Evolutionary conservation across 1,140 invertebrate species (phyloP).

Genomic region (Aricia agestis): DNA sequence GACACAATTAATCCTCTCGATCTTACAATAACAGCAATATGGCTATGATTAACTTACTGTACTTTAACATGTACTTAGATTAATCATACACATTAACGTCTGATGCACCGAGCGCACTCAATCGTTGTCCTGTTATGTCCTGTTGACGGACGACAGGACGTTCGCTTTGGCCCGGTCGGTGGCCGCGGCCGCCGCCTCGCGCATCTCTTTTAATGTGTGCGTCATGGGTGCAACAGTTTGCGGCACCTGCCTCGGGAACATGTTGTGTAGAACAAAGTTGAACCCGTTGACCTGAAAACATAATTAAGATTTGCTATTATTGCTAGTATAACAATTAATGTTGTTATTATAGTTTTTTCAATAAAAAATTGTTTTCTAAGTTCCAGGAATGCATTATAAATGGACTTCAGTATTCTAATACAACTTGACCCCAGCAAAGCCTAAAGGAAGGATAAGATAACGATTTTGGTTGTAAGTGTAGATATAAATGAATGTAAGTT

Average conservation of each 20-base stretch:
- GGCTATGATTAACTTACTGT: background rate
- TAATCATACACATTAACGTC: background rate
- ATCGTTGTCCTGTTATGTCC: slow-evolving; percentile 48
- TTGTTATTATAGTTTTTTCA: too few relatives aligned
- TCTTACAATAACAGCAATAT: too few relatives aligned
- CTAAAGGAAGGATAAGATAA: too few relatives aligned
- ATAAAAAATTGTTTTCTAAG: too few relatives aligned
- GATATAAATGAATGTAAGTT: too few relatives aligned
- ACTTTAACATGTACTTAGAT: background rate
- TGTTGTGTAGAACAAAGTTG: slow-evolving; percentile 84
- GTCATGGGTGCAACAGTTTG: slow-evolving; percentile 61
- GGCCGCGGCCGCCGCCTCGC: slow-evolving; percentile 85
- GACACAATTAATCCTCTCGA: too few relatives aligned
- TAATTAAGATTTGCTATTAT: slow-evolving; percentile 5
- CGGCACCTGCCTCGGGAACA: slow-evolving; percentile 78
- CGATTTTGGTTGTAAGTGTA: too few relatives aligned
- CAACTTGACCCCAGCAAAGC: too few relatives aligned
- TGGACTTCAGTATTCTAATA: too few relatives aligned
- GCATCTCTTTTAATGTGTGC: slow-evolving; percentile 80
- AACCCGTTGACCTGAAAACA: slow-evolving; percentile 81
- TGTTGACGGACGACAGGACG: slow-evolving; percentile 64
- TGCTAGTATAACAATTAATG: too few relatives aligned
- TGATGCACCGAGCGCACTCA: background rate
- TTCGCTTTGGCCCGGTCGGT: slow-evolving; percentile 85
- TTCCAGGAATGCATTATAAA: too few relatives aligned